Evolutionary conservation across 2,113 vertebrate species (phyloP), one percentile per base, ranked within the genome.

Genomic region (Anoura caudifer): DNA sequence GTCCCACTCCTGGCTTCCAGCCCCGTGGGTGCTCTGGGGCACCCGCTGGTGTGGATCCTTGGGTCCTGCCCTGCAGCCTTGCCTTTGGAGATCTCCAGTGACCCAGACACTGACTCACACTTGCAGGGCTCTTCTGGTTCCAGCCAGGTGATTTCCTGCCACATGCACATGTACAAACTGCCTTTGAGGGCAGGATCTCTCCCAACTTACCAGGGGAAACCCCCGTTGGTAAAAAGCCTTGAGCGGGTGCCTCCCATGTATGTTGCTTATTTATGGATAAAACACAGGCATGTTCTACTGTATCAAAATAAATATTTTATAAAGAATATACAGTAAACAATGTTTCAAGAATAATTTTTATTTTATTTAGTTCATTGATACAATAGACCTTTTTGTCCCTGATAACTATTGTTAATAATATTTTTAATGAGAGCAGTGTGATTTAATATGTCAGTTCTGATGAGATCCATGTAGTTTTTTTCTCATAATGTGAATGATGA

Each of bases 1-100:
- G 72, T 67, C 80, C 20, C 41, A 15, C 31, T 80, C 36, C 87
- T 87, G 81, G 79, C 79, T 24, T 63, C 54, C 85, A 67, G 84
- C 59, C 76, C 16, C 4, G 11, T 38, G 47, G 61, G 69, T 70
- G 82, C 54, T 87, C 89, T 82, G 90, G 90, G 92, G 92, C 2
- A 54, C 43, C 85, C 70, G 86, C 85, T 94, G 88, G 69, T 10
- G 2, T 9, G 94, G n/a, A 43, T 95, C 67, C 84, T 88, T 7
- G 94, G n/a, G 38, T 95, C 67, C 84, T 88, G 87, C 81, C 90
- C 69, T 69, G 8, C 65, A 54, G 83, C 61, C 82, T 97, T 88
- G 70, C 61, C 94, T 85, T 92, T 94, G 92, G 96, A 96, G 94
- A 96, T 96, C 96, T 95, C 77, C 63, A 72, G 88, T 61, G 94